Percentiles rank a stretch among this genome's conserved stretches.
phyloP scores from a whole-genome alignment of 1,140 invertebrate species.

The Trachymyrmex cornetzi region DNA sequence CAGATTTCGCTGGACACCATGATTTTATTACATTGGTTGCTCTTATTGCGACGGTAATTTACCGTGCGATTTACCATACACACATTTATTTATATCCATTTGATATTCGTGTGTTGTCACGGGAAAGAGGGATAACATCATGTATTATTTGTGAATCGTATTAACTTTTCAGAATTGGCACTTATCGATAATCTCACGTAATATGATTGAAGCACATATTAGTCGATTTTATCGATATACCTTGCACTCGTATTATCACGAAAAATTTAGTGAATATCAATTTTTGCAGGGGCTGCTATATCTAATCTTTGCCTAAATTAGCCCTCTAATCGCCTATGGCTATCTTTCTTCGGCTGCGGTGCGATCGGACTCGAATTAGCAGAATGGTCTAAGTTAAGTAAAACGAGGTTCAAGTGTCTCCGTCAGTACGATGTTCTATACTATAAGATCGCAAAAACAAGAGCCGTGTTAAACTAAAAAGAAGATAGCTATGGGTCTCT shows the following conservation, averaged over 20 bases:
- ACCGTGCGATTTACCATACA: conserved; percentile 34
- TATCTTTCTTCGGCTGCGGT: conserved; percentile 74
- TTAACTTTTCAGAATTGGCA: conserved; percentile 47
- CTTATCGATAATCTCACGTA: conserved; percentile 36
- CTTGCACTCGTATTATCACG: conserved; percentile 27
- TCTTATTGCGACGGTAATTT: conserved; percentile 38
- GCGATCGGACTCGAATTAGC: conserved; percentile 69
- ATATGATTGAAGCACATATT: conserved; percentile 51
- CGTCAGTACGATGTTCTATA: conserved; percentile 39
- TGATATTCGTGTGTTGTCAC: conserved; percentile 51
- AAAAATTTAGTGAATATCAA: conserved; percentile 74
- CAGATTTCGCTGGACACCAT: too few species aligned
- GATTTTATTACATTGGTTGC: conserved; percentile 33
- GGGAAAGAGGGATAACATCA: conserved; percentile 68
- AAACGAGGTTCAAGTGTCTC: conserved; percentile 65
- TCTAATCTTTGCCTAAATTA: conserved; percentile 78
- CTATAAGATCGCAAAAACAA: conserved; percentile 62
- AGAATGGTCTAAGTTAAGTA: conserved; percentile 66
- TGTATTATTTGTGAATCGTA: conserved; percentile 68
- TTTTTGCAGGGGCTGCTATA: conserved; percentile 77
- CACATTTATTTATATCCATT: conserved; percentile 36
- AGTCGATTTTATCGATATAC: conserved; percentile 45
- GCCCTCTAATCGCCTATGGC: conserved; percentile 77
- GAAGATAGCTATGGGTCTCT: conserved; percentile 77
- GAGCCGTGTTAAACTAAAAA: conserved; percentile 66